Evolutionary conservation across 1,140 invertebrate species (phyloP), one percentile per base, ranked within the genome.

Genomic region (Lethrus apterus): DNA sequence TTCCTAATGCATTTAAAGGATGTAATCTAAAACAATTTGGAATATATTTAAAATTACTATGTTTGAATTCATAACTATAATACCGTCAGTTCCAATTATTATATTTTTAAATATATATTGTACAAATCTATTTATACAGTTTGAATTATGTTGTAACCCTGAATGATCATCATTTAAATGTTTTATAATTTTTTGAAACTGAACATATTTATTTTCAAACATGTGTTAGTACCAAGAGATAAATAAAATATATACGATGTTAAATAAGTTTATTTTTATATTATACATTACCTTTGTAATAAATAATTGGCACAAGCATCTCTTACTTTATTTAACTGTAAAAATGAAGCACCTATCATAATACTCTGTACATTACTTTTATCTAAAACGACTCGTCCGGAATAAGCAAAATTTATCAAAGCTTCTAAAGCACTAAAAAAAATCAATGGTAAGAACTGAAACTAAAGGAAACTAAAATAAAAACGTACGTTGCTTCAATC

Each of bases 371-470:
- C 88, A 72, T 93, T 93, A 46, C 75, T 75, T 48, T 78, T 79
- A 62, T 83, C 82, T 35, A 94, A 81, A 23, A 77, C 76, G 19
- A 94, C 78, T 52, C 78, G 73, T 1, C 90, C 89, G 59, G 79
- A 86, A 60, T 94, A 94, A 0, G 87, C 86, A 75, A 88, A 94
- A 64, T 92, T 89, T 11, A 94, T 80, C 19, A 93, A 69, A 4
- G 80, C 74, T 70, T 92, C 88, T 38, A 93, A 62, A 3, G 89
- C 86, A 60, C 85, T 89, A 56, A 21, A 75, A 63, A 48, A 50
- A 32, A 55, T 50, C 31, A 42, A 46, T 40, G 46, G 44, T 31
- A 14, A 19, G 2, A 26, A 11, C 18, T 19, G 21, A 29, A 10
- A 44, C 33, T 43, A 50, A 31, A 24, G 13, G 33, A 18, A 33